These are phyloP conservation scores for Hippocampus barbouri DNA, from an alignment of 2,113 vertebrate genomes.

Conservation along the genomic window DNA sequence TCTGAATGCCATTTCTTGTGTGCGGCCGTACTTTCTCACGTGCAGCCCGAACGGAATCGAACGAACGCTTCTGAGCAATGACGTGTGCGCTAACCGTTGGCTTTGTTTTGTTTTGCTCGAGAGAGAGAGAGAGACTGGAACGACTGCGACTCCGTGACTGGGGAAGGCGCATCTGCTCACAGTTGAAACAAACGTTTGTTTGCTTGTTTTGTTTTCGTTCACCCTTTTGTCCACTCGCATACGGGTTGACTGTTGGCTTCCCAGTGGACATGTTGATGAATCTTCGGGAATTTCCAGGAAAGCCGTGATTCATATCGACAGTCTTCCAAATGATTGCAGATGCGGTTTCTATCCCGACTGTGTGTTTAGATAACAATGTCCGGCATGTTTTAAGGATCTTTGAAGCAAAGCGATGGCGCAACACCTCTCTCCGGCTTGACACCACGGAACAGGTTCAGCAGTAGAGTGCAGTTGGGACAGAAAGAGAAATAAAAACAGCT, in stretches of 20 bases:
- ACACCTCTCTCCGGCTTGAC: no score
- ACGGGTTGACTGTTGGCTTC: slow-evolving; percentile 53
- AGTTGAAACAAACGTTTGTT: neutral
- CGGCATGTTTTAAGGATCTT: no score
- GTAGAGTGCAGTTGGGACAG: no score
- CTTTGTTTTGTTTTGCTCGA: neutral
- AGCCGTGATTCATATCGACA: neutral
- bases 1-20: no score
- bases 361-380: no score
- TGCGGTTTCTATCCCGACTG: neutral
- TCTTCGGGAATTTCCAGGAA: slow-evolving; percentile 53
- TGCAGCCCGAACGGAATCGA: neutral
- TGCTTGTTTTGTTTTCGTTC: neutral
- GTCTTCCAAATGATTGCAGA: neutral
- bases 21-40: no score
- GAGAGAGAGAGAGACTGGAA: neutral
- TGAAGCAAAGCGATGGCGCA: no score
- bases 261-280: slow-evolving; percentile 56
- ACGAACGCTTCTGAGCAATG: neutral
- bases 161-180: neutral
- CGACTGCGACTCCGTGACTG: neutral
- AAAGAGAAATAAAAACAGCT: no score
- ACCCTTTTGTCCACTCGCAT: slow-evolving; percentile 41
- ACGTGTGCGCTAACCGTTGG: no score
- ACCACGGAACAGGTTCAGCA: no score